Evolutionary conservation across 2,797 vertebrate species (phyloP).

Genomic region (Malurus splendens): DNA sequence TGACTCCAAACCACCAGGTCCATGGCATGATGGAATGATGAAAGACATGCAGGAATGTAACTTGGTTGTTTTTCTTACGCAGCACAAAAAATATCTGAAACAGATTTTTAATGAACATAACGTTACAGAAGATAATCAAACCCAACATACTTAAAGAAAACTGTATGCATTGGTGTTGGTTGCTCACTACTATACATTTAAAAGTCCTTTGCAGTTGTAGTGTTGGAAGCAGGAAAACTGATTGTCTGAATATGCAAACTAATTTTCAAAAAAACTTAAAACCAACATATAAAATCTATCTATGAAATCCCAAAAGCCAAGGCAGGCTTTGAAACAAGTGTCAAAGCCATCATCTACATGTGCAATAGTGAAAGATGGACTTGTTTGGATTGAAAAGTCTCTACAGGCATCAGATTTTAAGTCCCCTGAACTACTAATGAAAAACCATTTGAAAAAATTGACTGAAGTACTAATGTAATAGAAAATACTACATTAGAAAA

Average conservation of each 20-base stretch:
- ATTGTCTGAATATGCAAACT: background rate
- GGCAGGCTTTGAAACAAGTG: background rate
- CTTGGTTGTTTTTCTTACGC: conserved; percentile 92
- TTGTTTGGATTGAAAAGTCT: background rate
- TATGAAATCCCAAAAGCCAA: background rate
- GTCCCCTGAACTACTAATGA: background rate
- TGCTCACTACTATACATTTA: background rate
- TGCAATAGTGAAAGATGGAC: background rate
- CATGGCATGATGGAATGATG: conserved; percentile 98
- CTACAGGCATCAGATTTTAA: background rate
- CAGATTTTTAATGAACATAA: conserved; percentile 59
- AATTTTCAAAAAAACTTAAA: background rate
- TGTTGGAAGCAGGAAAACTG: background rate
- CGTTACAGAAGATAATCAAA: conserved; percentile 6
- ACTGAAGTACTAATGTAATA: background rate
- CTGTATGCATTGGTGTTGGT: background rate
- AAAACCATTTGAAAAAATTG: background rate
- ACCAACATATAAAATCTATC: background rate
- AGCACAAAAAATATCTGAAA: conserved; percentile 95
- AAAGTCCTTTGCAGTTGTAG: background rate
- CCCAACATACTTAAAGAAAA: background rate
- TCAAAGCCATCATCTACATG: background rate
- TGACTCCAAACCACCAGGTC: conserved; percentile 99
- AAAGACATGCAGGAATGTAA: conserved; percentile 95
- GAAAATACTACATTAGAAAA: background rate